Evolutionary conservation across 2,797 vertebrate species (phyloP).

Genomic region (Garrulus glandarius): DNA sequence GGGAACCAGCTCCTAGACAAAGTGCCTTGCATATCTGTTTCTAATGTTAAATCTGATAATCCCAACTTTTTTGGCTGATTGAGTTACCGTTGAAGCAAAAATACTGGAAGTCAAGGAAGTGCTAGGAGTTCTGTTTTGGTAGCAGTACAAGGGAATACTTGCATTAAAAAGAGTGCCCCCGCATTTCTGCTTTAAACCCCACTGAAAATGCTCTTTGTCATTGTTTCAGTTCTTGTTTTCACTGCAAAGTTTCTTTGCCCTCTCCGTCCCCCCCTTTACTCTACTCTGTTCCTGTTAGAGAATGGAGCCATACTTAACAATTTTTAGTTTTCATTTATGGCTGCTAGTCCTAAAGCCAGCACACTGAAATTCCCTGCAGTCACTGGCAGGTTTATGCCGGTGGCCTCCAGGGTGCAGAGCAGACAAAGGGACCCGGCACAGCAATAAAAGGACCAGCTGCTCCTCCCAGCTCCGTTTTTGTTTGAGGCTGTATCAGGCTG

Average conservation of each 20-base stretch:
- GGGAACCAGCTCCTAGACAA: neutral
- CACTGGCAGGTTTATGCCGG: neutral
- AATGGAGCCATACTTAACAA: neutral
- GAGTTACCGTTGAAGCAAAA: neutral
- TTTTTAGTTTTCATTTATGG: neutral
- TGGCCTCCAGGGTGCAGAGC: constrained; percentile 54
- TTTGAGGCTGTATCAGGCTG: constrained; percentile 28
- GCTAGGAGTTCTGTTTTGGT: neutral
- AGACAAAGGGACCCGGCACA: constrained; percentile 37
- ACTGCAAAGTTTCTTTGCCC: neutral
- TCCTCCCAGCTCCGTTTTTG: constrained; percentile 7
- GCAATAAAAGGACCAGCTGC: constrained; percentile 54
- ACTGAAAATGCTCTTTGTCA: neutral
- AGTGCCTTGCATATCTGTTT: neutral
- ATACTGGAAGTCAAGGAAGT: neutral
- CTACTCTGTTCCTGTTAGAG: neutral
- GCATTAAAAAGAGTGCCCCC: neutral
- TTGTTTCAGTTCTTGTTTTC: neutral
- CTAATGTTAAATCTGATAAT: neutral
- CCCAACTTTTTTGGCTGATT: neutral
- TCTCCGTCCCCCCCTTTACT: accelerated
- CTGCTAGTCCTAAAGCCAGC: neutral
- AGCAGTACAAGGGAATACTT: neutral
- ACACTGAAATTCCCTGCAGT: neutral
- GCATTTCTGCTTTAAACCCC: neutral